Base-by-base conservation (phyloP, 2,888 invertebrate species). In the Camptogramma bilineatum region DNA sequence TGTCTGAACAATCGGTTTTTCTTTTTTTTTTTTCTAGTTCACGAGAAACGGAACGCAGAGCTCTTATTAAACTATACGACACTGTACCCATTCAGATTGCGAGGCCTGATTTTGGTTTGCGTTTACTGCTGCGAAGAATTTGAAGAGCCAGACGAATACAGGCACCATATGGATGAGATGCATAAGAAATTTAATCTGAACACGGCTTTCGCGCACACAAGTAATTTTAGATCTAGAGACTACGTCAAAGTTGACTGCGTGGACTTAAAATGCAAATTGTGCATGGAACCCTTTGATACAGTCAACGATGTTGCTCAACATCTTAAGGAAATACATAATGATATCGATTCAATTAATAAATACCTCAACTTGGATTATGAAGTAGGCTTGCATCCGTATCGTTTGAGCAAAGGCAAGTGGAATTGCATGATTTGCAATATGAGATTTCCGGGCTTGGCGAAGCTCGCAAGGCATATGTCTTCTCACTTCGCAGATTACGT, bases 111-210 rank as follows among this genome's bases (percentile, higher is more conserved):
- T 9, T 76, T 90, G 70, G 78, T 86, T 59, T 92, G 92, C 74
- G 90, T 91, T 69, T 91, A 88, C 81, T 92, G 92, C 81, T 81
- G 84, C 67, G 90, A 91, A 46, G 79, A 82, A 21, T 87, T 81
- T 64, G 78, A 81, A 18, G 85, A 87, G 8, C 89, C 90, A 0
- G 74, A 75, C 4, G 72, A 73, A n/a, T 91, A 83, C 71, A 84
- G 91, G 51, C 65, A 67, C 7, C 92, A 92, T 64, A 76, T 88
- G 67, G 82, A 85, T 56, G 76, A 77, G 1, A 73, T 70, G 4
- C 92, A 91, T 68, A 65, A 76, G 64, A 71, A 74, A 1, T 85
- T 86, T 66, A 86, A 80, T 16, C 69, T 88, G 2, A 80, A 82
- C 13, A 87, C 84, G 0, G 90, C 91, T 0, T 88, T 90, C 53